These are phyloP conservation scores for Serranus cabrilla DNA, from an alignment of 2,797 vertebrate genomes.

Conservation along the genomic window DNA sequence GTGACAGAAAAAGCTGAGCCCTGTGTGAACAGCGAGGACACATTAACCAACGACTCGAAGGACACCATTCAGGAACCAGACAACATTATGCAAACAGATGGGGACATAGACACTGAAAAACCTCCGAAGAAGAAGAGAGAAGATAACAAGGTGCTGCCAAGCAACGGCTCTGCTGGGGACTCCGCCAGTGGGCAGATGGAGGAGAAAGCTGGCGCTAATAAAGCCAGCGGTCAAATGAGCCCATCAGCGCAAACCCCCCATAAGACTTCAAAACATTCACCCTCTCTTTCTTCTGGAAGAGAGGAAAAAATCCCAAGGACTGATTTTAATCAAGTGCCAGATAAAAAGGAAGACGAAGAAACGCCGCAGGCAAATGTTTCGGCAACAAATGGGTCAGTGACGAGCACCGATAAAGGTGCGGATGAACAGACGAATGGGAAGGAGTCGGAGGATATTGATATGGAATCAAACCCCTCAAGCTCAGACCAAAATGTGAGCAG, in stretches of 20 bases:
- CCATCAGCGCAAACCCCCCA: slow-evolving; percentile 57
- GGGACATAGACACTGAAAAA: slow-evolving; percentile 66
- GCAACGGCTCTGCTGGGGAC: slow-evolving; percentile 53
- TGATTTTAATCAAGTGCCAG: slow-evolving; percentile 71
- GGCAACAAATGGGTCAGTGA: slow-evolving; percentile 35
- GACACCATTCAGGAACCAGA: slow-evolving; percentile 56
- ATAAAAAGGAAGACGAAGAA: slow-evolving; percentile 54
- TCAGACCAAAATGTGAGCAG: slow-evolving; percentile 49
- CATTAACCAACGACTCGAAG: slow-evolving; percentile 33
- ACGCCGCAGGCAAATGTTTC: slow-evolving; percentile 26
- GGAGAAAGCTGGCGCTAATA: slow-evolving; percentile 46
- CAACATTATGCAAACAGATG: slow-evolving; percentile 59
- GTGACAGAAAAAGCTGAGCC: slow-evolving; percentile 48
- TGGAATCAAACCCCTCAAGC: slow-evolving; percentile 55
- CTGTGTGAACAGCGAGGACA: slow-evolving; percentile 39
- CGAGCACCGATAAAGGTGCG: slow-evolving; percentile 27
- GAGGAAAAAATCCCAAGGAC: slow-evolving; percentile 84
- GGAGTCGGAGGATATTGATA: slow-evolving; percentile 72
- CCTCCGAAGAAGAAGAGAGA: slow-evolving; percentile 77
- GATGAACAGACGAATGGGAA: slow-evolving; percentile 68
- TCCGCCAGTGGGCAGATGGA: slow-evolving; percentile 44
- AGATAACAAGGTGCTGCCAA: slow-evolving; percentile 52
- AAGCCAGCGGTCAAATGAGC: slow-evolving; percentile 56
- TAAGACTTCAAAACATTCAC: slow-evolving; percentile 75
- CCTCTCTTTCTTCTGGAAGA: slow-evolving; percentile 65